Evolutionary conservation across 2,113 vertebrate species (phyloP), one percentile per base, ranked within the genome.

Genomic region (Merops nubicus): DNA sequence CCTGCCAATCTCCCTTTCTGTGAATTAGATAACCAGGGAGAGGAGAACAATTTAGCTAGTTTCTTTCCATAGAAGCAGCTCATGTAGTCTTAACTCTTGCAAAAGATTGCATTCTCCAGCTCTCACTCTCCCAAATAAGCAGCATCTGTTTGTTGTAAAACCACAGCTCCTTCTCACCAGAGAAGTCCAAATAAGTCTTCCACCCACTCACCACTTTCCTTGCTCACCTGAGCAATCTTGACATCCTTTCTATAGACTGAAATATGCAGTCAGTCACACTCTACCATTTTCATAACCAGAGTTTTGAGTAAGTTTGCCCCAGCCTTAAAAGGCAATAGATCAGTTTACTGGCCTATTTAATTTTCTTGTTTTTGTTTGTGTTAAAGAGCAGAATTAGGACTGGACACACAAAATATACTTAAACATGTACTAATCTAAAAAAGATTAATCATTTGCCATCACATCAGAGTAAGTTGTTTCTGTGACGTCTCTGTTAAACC

Each of bases 171-270:
- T 67, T 85, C 43, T 50, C 34, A 31, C 5, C 13, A 83, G 33
- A 78, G 15, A 1, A 53, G 26, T 70, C 68, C 1, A 53, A 67
- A 54, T 38, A 45, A 28, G 3, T 42, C 12, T 70, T 88, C n/a
- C 21, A 36, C 2, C 2, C 2, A 7, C 12, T 89, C 15, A 9
- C 5, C 0, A 0, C 6, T 90, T 45, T 59, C 21, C 22, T 14
- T 36, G 7, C 2, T 72, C 15, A 40, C 20, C 31, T 8, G 0
- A 70, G 3, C 8, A 21, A 12, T 63, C 9, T 31, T 60, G 6
- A n/a, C 69, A 69, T 4, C 2, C 8, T 74, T 69, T 56, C 23
- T 43, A 17, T 26, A 42, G 14, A 43, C 3, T 43, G 18, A 82
- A 57, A 10, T 56, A 26, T 23, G 9, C 34, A 18, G 29, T n/a